Percentiles rank a stretch among this genome's conserved stretches.
Conservation (phyloP, 2,888 invertebrate genomes). For the Idaea biselata region DNA sequence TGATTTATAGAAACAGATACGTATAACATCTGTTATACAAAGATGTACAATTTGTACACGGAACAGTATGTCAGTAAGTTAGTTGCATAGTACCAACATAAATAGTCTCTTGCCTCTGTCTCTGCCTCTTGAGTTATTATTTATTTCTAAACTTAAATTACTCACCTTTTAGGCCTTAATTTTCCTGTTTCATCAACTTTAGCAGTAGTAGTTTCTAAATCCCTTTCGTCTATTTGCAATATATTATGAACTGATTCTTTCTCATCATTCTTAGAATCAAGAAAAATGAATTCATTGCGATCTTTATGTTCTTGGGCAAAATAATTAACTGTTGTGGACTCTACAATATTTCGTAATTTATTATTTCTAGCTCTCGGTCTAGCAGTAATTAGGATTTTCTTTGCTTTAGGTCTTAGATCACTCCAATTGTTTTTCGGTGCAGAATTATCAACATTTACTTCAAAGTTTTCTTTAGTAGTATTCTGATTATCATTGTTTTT, state of each 20-base stretch:
- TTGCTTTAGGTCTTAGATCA: not conserved
- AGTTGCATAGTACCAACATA: no score
- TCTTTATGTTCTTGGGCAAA: conserved; percentile 22
- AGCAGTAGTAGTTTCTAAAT: conserved; percentile 21
- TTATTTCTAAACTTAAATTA: not conserved
- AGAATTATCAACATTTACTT: not conserved
- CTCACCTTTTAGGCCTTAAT: conserved; percentile 32
- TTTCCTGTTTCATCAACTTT: conserved; percentile 4
- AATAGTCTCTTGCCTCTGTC: no score
- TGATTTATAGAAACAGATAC: no score
- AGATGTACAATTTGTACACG: no score
- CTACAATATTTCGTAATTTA: not conserved
- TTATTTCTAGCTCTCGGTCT: not conserved
- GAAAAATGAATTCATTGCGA: conserved; percentile 36
- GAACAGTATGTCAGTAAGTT: no score
- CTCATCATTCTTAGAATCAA: conserved; percentile 20
- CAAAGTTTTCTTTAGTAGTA: not conserved
- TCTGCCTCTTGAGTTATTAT: no score
- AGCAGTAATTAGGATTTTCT: not conserved
- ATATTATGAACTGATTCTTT: conserved; percentile 2
- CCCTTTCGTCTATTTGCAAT: conserved; percentile 6
- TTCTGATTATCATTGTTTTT: conserved; percentile 9
- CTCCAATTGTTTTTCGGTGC: not conserved
- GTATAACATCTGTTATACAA: no score
- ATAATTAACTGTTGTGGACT: not conserved